Evolutionary conservation across 1,140 invertebrate species (phyloP).

Genomic region (Melipona quadrifasciata): DNA sequence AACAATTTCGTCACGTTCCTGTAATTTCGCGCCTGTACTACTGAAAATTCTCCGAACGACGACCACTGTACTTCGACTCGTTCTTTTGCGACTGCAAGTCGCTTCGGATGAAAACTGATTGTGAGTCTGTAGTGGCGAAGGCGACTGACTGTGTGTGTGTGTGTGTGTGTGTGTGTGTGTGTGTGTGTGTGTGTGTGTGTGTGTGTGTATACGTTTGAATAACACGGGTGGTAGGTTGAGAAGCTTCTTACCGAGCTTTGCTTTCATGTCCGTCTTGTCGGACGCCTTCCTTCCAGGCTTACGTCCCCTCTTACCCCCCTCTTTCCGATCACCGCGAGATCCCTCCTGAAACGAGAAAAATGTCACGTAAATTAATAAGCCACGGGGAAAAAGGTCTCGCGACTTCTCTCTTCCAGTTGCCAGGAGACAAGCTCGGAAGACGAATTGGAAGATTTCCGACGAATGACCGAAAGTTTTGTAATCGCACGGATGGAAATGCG

Average conservation of each 20-base stretch:
- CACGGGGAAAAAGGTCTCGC: no score
- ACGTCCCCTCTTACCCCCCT: slow-evolving; percentile 92
- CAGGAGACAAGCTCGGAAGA: not conserved
- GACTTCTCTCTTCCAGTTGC: not conserved
- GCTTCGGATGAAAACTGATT: no score
- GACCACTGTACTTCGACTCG: no score
- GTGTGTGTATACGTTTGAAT: not conserved
- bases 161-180: no score
- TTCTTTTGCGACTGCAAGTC: no score
- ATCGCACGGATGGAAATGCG: no score
- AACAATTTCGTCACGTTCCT: no score
- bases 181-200: no score
- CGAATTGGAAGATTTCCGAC: not conserved
- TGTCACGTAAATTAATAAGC: not conserved
- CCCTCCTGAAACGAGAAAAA: slow-evolving; percentile 80
- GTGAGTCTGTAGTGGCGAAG: no score
- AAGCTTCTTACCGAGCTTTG: slow-evolving; percentile 90
- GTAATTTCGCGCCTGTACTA: no score
- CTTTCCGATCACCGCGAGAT: slow-evolving; percentile 85
- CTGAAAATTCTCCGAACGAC: no score
- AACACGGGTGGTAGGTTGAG: not conserved
- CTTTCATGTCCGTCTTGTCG: slow-evolving; percentile 96
- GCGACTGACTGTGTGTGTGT: no score
- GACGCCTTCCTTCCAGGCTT: slow-evolving; percentile 93
- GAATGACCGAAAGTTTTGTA: not conserved